phyloP scores from a whole-genome alignment of 2,113 vertebrate genomes.

The Neotragus moschatus region DNA sequence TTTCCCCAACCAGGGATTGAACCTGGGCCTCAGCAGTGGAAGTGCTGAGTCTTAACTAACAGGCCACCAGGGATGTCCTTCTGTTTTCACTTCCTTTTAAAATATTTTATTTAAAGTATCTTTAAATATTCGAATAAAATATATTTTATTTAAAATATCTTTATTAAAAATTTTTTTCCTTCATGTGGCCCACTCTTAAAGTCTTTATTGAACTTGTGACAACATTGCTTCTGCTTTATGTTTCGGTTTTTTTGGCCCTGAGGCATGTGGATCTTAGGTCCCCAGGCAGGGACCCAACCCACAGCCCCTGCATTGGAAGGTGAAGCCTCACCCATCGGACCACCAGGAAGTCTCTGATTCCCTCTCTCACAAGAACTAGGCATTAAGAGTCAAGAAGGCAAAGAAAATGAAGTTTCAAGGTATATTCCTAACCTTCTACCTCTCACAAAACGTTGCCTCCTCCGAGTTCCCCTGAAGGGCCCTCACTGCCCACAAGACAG shows the following conservation, averaged over 20 bases:
- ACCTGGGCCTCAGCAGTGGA: not conserved
- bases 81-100: not conserved
- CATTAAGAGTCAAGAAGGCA: not conserved
- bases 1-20: not conserved
- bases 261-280: not conserved
- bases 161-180: not conserved
- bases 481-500: not conserved
- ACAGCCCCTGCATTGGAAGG: not conserved
- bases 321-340: rapidly evolving
- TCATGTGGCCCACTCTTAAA: not conserved
- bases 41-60: not conserved
- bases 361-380: not conserved
- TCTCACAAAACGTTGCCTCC: not conserved
- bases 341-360: not conserved
- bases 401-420: not conserved
- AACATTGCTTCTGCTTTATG: not conserved
- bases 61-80: not conserved
- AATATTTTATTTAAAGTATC: not conserved
- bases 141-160: not conserved
- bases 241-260: not conserved
- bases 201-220: not conserved
- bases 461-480: not conserved
- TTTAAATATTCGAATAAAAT: not conserved
- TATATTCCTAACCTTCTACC: too few species aligned
- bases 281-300: not conserved